Base-by-base conservation (phyloP, 2,888 invertebrate genomes). In the Oscheius sp. region DNA sequence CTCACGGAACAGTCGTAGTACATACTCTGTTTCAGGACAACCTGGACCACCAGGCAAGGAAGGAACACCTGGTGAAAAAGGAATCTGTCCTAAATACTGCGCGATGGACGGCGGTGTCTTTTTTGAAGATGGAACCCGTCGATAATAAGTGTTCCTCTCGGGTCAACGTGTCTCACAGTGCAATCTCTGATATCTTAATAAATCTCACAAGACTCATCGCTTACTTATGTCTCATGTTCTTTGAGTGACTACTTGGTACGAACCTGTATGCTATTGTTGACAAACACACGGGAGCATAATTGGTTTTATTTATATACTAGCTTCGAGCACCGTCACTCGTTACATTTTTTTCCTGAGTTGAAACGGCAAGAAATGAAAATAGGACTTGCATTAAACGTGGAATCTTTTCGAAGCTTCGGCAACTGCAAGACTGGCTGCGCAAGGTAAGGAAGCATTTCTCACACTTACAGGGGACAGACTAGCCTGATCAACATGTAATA, bases 91-190 rank as follows among this genome's bases (percentile, higher is more conserved):
- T 75, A 83, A 82, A 62, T 82, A 82, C 70, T 82, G 82, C 76
- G 82, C 82, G 71, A 75, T 82, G 68, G 82, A 82, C 74, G 82
- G 82, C 70, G 82, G 82, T 79, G 85, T 87, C 77, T 87, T 87
- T 86, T 87, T 87, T 86, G 87, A 87, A 80, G 87, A 87, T 79
- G 87, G 87, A 81, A 87, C 87, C 58, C 82, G 85, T 63, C 85
- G 85, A 75, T 84, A 84, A 82, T 29, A 29, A n/a, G 32, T 50
- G 37, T 73, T 55, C 21, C 65, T 32, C 70, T 13, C 50, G 57
- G 50, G 70, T 47, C 70, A 37, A 13, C 21, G 32, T 63, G 63
- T 63, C 63, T 63, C 63, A 47, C 63, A 63, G 63, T 63, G 63
- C 63, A 68, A 68, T 55, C 68, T 53, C 53, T 35, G 37, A 37